phyloP scores from a whole-genome alignment of 2,113 vertebrate genomes.

The Sebastes fasciatus region DNA sequence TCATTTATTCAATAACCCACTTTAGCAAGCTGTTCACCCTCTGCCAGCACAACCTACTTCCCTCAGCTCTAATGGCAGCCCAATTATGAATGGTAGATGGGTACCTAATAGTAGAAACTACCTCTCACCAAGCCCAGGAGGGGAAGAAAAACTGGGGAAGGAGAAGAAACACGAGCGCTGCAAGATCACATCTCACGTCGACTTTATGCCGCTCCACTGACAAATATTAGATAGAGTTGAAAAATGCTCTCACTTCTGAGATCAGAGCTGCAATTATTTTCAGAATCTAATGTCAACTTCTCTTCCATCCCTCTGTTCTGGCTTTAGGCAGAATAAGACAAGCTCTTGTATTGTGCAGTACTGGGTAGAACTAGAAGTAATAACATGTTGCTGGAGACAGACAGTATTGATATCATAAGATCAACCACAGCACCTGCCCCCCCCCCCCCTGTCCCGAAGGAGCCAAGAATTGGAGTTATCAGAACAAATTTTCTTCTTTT shows the following conservation, averaged over 20 bases:
- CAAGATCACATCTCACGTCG: slow-evolving; percentile 45
- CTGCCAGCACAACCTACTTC: slow-evolving; percentile 58
- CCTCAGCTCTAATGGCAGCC: slow-evolving; percentile 63
- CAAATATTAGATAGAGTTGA: slow-evolving; percentile 43
- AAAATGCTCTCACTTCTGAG: slow-evolving; percentile 44
- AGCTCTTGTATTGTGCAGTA: slow-evolving; percentile 1
- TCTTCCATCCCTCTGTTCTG: slow-evolving; percentile 1
- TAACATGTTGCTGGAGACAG: slow-evolving; percentile 11
- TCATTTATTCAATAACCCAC: slow-evolving; percentile 66
- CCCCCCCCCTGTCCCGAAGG: background rate
- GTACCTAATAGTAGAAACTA: slow-evolving; percentile 61
- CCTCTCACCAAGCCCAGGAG: slow-evolving; percentile 32
- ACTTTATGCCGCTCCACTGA: slow-evolving; percentile 32
- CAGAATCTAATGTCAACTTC: slow-evolving; percentile 42
- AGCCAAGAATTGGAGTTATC: background rate
- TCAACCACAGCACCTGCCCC: slow-evolving; percentile 4
- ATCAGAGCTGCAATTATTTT: slow-evolving; percentile 65
- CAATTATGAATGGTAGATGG: slow-evolving; percentile 72
- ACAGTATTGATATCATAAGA: slow-evolving; percentile 26
- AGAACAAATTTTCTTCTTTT: background rate
- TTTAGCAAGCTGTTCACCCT: slow-evolving; percentile 64
- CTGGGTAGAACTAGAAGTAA: background rate
- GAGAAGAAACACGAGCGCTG: slow-evolving; percentile 24
- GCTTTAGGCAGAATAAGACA: slow-evolving; percentile 39
- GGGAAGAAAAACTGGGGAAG: background rate